Conservation (phyloP, 2,797 vertebrate genomes). For the Enteromius viviparus region DNA sequence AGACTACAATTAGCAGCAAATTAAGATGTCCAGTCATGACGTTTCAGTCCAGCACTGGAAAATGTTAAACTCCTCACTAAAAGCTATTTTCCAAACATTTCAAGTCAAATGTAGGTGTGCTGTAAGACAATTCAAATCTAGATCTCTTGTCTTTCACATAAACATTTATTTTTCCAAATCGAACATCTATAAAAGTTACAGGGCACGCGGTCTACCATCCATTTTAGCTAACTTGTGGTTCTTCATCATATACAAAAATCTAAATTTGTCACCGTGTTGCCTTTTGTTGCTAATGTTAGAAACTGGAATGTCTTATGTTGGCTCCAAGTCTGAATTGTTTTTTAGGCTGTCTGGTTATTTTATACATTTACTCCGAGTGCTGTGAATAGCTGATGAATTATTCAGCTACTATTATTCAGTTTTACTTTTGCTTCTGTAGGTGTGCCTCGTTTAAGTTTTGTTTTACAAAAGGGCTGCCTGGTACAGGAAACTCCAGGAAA, state of each 20-base stretch:
- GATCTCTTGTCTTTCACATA: background rate
- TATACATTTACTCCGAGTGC: background rate
- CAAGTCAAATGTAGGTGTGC: background rate
- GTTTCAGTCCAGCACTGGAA: background rate
- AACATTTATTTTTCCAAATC: background rate
- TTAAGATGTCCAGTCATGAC: constrained; percentile 31
- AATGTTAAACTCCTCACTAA: background rate
- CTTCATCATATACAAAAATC: constrained; percentile 7
- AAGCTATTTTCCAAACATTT: background rate
- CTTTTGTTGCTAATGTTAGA: background rate
- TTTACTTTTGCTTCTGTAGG: constrained; percentile 24
- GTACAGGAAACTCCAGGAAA: background rate
- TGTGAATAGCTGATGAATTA: background rate
- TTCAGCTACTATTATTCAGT: background rate
- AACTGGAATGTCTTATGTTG: background rate
- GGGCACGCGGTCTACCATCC: background rate
- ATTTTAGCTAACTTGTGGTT: background rate
- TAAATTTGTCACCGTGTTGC: background rate
- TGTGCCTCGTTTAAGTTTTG: constrained; percentile 3
- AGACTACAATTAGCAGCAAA: constrained; percentile 30
- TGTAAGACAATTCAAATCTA: background rate
- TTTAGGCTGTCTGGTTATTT: background rate
- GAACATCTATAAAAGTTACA: background rate
- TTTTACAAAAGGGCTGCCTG: background rate
- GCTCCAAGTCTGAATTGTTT: background rate